Evolutionary conservation across 2,797 vertebrate genomes (phyloP), one percentile per base, ranked within the genome.

Genomic region (Natrix natrix): DNA sequence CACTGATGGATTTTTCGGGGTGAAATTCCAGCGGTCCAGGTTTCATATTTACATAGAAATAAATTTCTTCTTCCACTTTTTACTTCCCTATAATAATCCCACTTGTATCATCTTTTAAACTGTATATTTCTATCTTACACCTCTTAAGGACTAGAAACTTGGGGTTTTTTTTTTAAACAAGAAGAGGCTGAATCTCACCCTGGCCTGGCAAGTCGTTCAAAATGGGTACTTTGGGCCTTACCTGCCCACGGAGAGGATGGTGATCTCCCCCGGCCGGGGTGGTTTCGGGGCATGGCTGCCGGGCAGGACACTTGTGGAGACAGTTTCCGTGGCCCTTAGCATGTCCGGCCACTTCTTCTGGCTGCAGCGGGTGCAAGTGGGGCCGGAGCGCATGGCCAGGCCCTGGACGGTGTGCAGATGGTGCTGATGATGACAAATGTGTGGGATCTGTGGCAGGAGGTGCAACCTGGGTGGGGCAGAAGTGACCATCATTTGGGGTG

Each of bases 381-480:
- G 97, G 86, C 98, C 98, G 0, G 98, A 98, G 90, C 96, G 98
- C 0, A 98, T 97, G 28, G 98, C 98, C 4, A 98, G 95, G 0
- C 98, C 97, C 91, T 98, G 99, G 97, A 99, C 98, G 0, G 99
- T 99, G 98, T 99, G 99, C 20, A 98, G 98, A 95, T 99, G 99
- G 89, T 99, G 98, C 96, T 98, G 98, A 95, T 99, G 99, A 0
- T 96, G 97, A 95, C 99, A 99, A 89, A 98, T 57, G 1, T 96
- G 96, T 90, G 98, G 97, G 59, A 98, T 96, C 54, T 98, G 98
- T 93, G 98, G 98, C 89, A 98, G 96, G 95, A 98, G 97, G 0
- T 98, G 98, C 88, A 96, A 54, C 97, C 98, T 99, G 88, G 37
- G 1, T 0, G 60, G 3, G 17, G 12, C 13, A 22, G 55, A 93